Percentiles rank a stretch among this genome's conserved stretches.
phyloP scores from a whole-genome alignment of 2,113 vertebrate species.

The Alosa alosa region DNA sequence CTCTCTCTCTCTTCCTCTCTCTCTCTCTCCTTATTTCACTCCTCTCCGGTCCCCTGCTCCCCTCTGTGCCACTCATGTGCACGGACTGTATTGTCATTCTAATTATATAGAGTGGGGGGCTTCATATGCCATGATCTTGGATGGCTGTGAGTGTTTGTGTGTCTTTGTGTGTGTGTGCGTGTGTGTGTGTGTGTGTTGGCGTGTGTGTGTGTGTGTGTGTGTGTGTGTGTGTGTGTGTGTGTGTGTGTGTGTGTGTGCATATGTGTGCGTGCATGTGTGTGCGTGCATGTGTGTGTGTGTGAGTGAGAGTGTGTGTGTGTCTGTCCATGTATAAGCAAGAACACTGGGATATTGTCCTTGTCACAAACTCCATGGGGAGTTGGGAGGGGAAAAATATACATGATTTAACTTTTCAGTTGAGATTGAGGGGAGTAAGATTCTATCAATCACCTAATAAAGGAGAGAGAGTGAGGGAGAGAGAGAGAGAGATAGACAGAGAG shows the following conservation, averaged over 20 bases:
- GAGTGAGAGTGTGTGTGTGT: not conserved
- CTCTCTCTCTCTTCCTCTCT: not conserved
- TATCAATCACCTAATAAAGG: slow-evolving; percentile 75
- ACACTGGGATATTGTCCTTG: not conserved
- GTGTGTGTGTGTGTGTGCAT: no score
- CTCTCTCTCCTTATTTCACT: slow-evolving; percentile 5
- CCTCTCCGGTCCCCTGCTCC: not conserved
- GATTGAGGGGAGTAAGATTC: slow-evolving; percentile 63
- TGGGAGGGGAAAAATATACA: slow-evolving; percentile 28
- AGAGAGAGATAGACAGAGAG: slow-evolving; percentile 35
- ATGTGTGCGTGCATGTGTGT: no score
- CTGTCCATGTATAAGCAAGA: no score
- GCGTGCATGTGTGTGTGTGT: no score
- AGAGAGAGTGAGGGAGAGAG: slow-evolving; percentile 53
- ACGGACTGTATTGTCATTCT: slow-evolving; percentile 54
- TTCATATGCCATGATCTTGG: slow-evolving; percentile 59
- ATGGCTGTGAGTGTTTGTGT: not conserved
- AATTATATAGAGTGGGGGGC: slow-evolving; percentile 78
- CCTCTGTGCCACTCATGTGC: not conserved
- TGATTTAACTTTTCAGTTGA: slow-evolving; percentile 7
- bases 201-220: not conserved
- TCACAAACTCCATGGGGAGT: not conserved
- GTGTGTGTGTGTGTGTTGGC: not conserved
- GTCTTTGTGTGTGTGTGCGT: not conserved
- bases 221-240: not conserved